phyloP scores from a whole-genome alignment of 2,888 invertebrate genomes.

The Nomada lathburiana region DNA sequence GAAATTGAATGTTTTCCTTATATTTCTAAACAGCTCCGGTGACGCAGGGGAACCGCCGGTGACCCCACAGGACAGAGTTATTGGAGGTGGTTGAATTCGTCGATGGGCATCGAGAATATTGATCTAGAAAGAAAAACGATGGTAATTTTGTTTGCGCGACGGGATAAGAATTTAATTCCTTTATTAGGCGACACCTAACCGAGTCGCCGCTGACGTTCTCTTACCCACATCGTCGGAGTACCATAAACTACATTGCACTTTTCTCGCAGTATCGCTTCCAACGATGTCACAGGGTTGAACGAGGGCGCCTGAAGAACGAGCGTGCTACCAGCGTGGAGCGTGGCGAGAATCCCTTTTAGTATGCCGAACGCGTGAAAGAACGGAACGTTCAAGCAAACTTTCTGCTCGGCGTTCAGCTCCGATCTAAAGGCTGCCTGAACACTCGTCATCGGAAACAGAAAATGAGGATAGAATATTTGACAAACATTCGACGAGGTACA shows the following conservation, averaged over 20 bases:
- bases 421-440: constrained; percentile 79
- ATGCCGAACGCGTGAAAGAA: constrained; percentile 94
- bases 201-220: constrained; percentile 40
- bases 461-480: not conserved
- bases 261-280: constrained; percentile 88
- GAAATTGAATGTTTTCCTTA: constrained; percentile 84
- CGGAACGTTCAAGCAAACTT: constrained; percentile 89
- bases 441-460: not conserved
- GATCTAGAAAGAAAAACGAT: constrained; percentile 84
- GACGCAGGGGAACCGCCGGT: constrained; percentile 91
- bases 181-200: not conserved
- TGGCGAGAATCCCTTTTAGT: constrained; percentile 87
- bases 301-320: constrained; percentile 87
- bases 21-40: constrained; percentile 86
- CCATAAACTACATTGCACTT: constrained; percentile 90
- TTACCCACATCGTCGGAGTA: constrained; percentile 92
- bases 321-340: constrained; percentile 87
- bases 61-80: constrained; percentile 86
- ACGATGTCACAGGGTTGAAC: constrained; percentile 87
- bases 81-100: constrained; percentile 84
- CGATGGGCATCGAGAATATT: constrained; percentile 88
- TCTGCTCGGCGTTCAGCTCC: constrained; percentile 84
- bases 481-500: not conserved
- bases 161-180: not conserved
- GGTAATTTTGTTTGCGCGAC: not conserved